Conservation (phyloP, 2,797 vertebrate species). For the Gallinago stenura region DNA sequence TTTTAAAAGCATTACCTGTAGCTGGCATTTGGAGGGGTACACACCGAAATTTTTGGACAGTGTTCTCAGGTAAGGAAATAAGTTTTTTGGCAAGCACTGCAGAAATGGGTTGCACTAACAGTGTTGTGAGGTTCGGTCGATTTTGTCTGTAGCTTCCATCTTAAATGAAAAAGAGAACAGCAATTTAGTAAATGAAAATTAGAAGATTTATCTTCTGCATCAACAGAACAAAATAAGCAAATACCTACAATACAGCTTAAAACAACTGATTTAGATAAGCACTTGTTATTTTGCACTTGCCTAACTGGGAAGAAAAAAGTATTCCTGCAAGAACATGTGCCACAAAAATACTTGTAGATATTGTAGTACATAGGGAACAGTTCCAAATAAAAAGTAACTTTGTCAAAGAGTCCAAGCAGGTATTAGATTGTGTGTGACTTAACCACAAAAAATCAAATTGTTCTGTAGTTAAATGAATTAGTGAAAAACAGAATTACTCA, state of each 20-base stretch:
- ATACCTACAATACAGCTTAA: not conserved
- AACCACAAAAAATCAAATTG: not conserved
- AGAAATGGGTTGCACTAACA: slow-evolving; percentile 93
- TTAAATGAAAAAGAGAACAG: slow-evolving; percentile 63
- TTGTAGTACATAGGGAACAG: not conserved
- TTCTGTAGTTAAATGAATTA: not conserved
- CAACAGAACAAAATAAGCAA: not conserved
- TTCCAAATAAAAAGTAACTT: not conserved
- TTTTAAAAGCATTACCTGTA: slow-evolving; percentile 79
- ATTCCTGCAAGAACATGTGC: not conserved
- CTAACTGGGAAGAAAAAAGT: not conserved
- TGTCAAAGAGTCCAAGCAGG: not conserved
- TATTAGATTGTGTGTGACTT: not conserved
- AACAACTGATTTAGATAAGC: not conserved
- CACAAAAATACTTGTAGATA: not conserved
- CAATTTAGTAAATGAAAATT: not conserved
- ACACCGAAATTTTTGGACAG: slow-evolving; percentile 71
- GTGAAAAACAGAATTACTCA: not conserved
- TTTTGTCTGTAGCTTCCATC: slow-evolving; percentile 82
- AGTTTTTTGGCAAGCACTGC: slow-evolving; percentile 85
- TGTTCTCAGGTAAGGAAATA: slow-evolving; percentile 67
- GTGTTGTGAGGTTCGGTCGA: slow-evolving; percentile 80
- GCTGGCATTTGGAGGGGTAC: slow-evolving; percentile 78
- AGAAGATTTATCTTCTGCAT: not conserved
- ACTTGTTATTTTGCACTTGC: not conserved